Evolutionary conservation across 2,888 invertebrate genomes (phyloP).

Genomic region (Leptinotarsa juncta): DNA sequence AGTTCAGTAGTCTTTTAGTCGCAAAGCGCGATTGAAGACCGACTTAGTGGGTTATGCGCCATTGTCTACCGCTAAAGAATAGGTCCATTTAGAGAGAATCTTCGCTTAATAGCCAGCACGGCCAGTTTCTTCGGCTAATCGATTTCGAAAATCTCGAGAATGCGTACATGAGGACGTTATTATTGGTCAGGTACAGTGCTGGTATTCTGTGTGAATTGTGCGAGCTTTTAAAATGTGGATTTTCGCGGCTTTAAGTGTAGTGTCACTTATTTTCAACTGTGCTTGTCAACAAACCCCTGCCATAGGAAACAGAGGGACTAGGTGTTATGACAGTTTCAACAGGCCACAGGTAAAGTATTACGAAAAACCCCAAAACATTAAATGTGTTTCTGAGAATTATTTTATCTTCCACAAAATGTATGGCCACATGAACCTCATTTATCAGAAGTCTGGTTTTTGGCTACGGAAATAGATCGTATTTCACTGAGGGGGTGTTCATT

Average conservation of each 20-base stretch:
- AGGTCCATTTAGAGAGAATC: constrained; percentile 31
- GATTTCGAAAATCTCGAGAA: constrained; percentile 23
- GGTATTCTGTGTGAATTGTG: constrained; percentile 23
- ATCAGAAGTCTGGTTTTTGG: not conserved
- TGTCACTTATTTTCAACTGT: constrained; percentile 25
- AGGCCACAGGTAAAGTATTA: constrained; percentile 67
- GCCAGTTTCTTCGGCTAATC: constrained; percentile 20
- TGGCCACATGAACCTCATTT: not conserved
- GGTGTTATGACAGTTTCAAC: constrained; percentile 70
- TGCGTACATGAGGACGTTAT: constrained; percentile 28
- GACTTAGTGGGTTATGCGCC: constrained; percentile 50
- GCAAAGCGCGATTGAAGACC: constrained; percentile 40
- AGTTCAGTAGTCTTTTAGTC: constrained; percentile 32
- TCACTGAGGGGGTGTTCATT: not conserved
- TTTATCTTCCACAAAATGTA: not conserved
- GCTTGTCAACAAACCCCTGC: constrained; percentile 58
- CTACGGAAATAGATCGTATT: constrained; percentile 9
- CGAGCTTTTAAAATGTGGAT: constrained; percentile 29
- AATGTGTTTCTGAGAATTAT: not conserved
- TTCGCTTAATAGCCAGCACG: constrained; percentile 3
- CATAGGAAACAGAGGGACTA: constrained; percentile 61
- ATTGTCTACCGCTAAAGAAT: constrained; percentile 36
- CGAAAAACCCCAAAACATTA: not conserved
- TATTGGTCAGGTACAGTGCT: constrained; percentile 2
- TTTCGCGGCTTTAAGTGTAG: constrained; percentile 28